Evolutionary conservation across 2,888 invertebrate genomes (phyloP).

Genomic region (Nephrocerus scutellatus): DNA sequence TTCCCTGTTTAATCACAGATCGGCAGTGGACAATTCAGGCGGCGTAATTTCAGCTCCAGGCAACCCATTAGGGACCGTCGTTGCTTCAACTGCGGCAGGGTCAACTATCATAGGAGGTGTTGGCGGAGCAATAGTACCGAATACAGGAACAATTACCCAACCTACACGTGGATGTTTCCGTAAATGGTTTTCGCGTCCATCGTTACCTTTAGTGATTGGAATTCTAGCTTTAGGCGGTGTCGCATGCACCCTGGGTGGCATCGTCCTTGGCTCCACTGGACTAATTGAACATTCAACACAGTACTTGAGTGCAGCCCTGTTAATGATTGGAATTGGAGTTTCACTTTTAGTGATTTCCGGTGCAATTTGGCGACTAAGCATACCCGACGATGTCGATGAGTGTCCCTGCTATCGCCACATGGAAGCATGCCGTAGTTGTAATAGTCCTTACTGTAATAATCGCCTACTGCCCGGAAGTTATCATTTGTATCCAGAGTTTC

Average conservation of each 20-base stretch:
- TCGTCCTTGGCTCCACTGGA: constrained; percentile 44
- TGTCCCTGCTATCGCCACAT: constrained; percentile 58
- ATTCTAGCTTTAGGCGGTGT: constrained; percentile 44
- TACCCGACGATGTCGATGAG: constrained; percentile 64
- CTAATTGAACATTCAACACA: constrained; percentile 45
- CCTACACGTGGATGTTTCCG: constrained; percentile 31
- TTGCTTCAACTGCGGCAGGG: neutral
- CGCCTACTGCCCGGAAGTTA: constrained; percentile 76
- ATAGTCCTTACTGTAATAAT: constrained; percentile 63
- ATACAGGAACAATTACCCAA: constrained; percentile 18
- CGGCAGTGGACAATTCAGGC: constrained; percentile 12
- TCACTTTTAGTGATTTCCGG: constrained; percentile 89
- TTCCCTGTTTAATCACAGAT: constrained; percentile 8
- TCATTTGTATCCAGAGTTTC: constrained; percentile 93
- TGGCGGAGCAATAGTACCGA: too few species aligned
- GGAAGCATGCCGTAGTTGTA: constrained; percentile 49
- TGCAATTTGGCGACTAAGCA: constrained; percentile 86
- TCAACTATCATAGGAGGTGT: too few species aligned
- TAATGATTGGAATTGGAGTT: constrained; percentile 66
- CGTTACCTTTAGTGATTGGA: constrained; percentile 44
- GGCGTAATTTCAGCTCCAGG: constrained; percentile 5
- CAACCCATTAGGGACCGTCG: constrained; percentile 3
- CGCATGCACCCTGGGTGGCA: constrained; percentile 44
- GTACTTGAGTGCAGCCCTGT: constrained; percentile 42
- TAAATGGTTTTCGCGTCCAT: constrained; percentile 43